Evolutionary conservation across 53 echinoderm and acorn worm genomes (phyloP), one percentile per base, ranked within the genome.

Genomic region (Paelopatides confundens): DNA sequence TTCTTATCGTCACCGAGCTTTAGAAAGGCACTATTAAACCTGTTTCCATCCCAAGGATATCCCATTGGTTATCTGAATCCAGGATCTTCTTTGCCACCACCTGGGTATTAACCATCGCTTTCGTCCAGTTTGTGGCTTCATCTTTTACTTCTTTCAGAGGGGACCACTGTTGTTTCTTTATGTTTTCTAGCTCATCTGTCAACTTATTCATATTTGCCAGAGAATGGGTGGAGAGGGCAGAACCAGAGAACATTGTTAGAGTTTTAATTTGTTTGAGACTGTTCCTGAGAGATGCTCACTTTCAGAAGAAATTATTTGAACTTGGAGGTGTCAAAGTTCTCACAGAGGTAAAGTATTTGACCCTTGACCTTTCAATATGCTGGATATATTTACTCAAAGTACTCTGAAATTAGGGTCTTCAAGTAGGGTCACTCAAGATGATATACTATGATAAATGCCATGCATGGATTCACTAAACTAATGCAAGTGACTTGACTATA

Each of bases 261-360:
- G 89, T 99, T 14, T 65, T 99, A 35, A 93, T 99, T 12, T 94
- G 94, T 69, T 87, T 99, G 65, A 90, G 99, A 31, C 58, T 99
- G 29, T 87, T 98, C 43, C 88, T 96, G 18, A 68, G 95, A 35
- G 95, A 96, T 51, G 79, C 74, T 32, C 64, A 68, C 31, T 96
- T 92, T 52, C 85, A 96, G 96, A 96, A 91, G 90, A 91, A 62
- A 29, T 62, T 94, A 21, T 99, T 99, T 86, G 92, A 94, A 21
- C 86, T 95, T 3, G 99, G 94, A n/a, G 99, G 99, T 76, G 99
- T 99, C 12, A 99, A 99, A 63, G 86, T 94, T 35, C 82, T 96
- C 4, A 94, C 99, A 66, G 94, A 99, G 94, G 96, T 95, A 66
- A 4, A n/a, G 93, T 85, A 67, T 21, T 34, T 82, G 17, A 3